Evolutionary conservation across 2,888 invertebrate species (phyloP).

Genomic region (Ochropleura plecta): DNA sequence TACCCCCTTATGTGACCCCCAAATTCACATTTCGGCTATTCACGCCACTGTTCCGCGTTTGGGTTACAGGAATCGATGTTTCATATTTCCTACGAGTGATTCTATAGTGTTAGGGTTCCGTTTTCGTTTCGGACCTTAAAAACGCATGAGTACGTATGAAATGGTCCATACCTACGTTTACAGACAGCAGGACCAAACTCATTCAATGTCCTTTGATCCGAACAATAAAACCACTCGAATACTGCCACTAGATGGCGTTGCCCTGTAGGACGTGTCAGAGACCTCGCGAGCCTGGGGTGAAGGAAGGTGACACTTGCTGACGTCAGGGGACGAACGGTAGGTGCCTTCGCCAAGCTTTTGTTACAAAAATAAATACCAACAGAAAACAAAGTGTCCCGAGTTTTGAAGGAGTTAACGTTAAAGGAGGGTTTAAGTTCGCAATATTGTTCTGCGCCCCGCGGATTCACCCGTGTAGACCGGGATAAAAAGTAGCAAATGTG

Average conservation of each 20-base stretch:
- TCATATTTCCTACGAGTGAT: too few species aligned
- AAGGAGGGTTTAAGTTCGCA: not conserved
- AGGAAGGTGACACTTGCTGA: slow-evolving; percentile 49
- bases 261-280: slow-evolving; percentile 33
- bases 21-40: too few species aligned
- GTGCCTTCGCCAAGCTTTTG: slow-evolving; percentile 33
- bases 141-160: not conserved
- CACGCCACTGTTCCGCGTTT: too few species aligned
- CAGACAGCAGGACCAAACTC: not conserved
- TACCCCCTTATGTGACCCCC: too few species aligned
- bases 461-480: not conserved
- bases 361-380: slow-evolving; percentile 22
- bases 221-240: slow-evolving; percentile 2
- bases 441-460: not conserved
- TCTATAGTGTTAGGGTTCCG: too few species aligned
- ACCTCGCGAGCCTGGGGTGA: slow-evolving; percentile 31
- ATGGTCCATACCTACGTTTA: not conserved
- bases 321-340: slow-evolving; percentile 41
- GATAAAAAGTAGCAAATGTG: too few species aligned
- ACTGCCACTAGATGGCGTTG: slow-evolving; percentile 31
- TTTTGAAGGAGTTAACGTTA: not conserved
- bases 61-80: too few species aligned
- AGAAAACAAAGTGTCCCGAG: slow-evolving; percentile 7
- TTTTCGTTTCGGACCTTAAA: not conserved
- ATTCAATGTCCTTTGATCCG: slow-evolving; percentile 5